Evolutionary conservation across 2,113 vertebrate species (phyloP), one percentile per base, ranked within the genome.

Genomic region (Ictalurus furcatus): DNA sequence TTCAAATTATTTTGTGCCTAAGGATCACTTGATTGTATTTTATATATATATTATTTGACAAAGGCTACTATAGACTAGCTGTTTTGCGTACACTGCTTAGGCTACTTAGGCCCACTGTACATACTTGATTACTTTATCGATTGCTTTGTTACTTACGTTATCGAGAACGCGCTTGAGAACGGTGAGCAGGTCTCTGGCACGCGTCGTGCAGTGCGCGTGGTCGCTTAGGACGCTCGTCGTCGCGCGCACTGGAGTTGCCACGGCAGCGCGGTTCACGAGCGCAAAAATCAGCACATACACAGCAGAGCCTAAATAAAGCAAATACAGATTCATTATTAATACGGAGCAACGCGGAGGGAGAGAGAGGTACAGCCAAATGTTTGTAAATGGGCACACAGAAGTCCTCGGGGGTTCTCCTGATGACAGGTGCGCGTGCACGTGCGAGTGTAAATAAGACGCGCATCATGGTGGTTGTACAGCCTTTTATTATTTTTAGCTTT

Each of bases 161-260:
- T 87, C 13, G 76, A 89, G 83, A 63, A 63, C 73, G 85, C 37
- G 28, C 8, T 28, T 34, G 37, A 89, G 37, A 0, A 0, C 28
- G 12, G 8, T 14, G 28, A 89, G 88, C 85, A 89, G 85, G 6
- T n/a, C 30, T n/a, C 88, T 63, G 37, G 85, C 88, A 0, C 13
- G 0, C 3, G 28, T 0, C 9, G 6, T 54, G 88, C 85, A 89
- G 28, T 54, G 40, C 84, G 63, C 28, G 40, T 34, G 28, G 25
- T 69, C 84, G n/a, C n/a, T 69, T 34, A 17, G 19, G 6, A 37
- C 78, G 48, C 74, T 48, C 14, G 1, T 16, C 14, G 40, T 23
- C 23, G 37, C 37, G 9, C 6, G 4, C 3, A 87, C 78, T 4
- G 78, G 88, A 37, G 78, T 56, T 0, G 52, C 76, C 65, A 87